Base-by-base conservation (phyloP, 1,140 invertebrate species). In the Listronotus bonariensis region DNA sequence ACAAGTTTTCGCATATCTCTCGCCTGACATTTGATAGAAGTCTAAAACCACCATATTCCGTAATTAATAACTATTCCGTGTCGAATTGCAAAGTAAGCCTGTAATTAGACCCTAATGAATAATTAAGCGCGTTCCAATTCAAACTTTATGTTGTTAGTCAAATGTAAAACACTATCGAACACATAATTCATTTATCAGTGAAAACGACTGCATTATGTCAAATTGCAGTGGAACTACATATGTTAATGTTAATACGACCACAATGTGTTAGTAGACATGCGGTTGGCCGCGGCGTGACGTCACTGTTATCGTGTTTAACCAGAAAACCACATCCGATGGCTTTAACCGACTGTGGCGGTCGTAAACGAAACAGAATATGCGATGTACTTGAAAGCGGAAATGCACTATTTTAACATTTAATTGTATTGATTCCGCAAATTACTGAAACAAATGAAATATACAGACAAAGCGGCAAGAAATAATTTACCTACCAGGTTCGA, bases 261-360 rank as follows among this genome's bases (percentile, higher is more conserved):
- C 56, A 59, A 59, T 59, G 56, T 59, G 56, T 59, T 49, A 49
- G 56, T 59, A 32, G 56, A 49, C 42, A 31, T 48, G 43, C 14
- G 56, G 56, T 40, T 48, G 31, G 15, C 43, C 31, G 17, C 45
- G n/a, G 45, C 20, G 55, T 49, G 56, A 59, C 56, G 56, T 59
- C 56, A 59, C 56, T 32, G 56, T 38, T 48, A 42, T 41, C 45
- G 56, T 59, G 56, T 59, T 59, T 59, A 59, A 59, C 56, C 56
- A 59, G 56, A 59, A 59, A 59, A 59, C 56, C 56, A 45, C 56
- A 59, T 17, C 42, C 26, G 41, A 57, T 57, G 40, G 55, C 34
- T 34, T n/a, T 34, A 46, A 17, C 43, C 11, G 20, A 18, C 43
- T 17, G 43, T 11, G 11, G 20, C 26, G 49, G 32, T 52, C 49